Conservation (phyloP, 2,888 invertebrate species). For the Listrodromus nycthemerus region DNA sequence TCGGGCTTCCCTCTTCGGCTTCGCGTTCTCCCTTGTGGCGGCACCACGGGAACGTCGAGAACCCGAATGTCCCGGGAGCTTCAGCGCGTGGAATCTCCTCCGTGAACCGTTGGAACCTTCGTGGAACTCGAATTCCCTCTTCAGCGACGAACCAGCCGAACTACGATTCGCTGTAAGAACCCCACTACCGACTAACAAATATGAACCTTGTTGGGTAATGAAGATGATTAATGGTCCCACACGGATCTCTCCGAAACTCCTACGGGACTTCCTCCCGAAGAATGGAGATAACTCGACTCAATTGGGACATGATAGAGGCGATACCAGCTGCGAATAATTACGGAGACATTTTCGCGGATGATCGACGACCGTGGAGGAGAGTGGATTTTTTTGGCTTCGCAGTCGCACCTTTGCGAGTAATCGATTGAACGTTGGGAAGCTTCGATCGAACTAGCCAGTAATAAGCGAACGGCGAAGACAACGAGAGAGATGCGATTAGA, state of each 20-base stretch:
- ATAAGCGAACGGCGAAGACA: too few relatives aligned
- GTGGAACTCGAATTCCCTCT: slow-evolving; percentile 22
- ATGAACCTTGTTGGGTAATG: slow-evolving; percentile 8
- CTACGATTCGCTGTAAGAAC: slow-evolving; percentile 4
- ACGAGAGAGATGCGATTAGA: too few relatives aligned
- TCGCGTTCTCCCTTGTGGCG: neutral
- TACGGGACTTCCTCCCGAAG: neutral
- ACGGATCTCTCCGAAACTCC: neutral
- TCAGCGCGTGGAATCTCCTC: slow-evolving; percentile 44
- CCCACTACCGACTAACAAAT: neutral
- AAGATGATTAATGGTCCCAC: slow-evolving; percentile 31
- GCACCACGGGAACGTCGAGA: slow-evolving; percentile 39
- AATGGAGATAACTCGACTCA: neutral
- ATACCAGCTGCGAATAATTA: neutral
- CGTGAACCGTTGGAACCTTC: slow-evolving; percentile 22
- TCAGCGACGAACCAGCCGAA: slow-evolving; percentile 1
- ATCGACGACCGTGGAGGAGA: too few relatives aligned
- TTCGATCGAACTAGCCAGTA: too few relatives aligned
- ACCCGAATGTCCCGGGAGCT: slow-evolving; percentile 32
- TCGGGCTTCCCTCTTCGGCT: neutral
- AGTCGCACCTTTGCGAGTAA: too few relatives aligned
- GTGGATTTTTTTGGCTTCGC: too few relatives aligned
- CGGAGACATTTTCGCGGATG: too few relatives aligned
- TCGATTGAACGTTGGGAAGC: too few relatives aligned
- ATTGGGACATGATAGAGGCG: neutral